These are phyloP conservation scores for Flabesymbios commensalis DNA, from an alignment of 2,888 invertebrate species.

Conservation along the genomic window DNA sequence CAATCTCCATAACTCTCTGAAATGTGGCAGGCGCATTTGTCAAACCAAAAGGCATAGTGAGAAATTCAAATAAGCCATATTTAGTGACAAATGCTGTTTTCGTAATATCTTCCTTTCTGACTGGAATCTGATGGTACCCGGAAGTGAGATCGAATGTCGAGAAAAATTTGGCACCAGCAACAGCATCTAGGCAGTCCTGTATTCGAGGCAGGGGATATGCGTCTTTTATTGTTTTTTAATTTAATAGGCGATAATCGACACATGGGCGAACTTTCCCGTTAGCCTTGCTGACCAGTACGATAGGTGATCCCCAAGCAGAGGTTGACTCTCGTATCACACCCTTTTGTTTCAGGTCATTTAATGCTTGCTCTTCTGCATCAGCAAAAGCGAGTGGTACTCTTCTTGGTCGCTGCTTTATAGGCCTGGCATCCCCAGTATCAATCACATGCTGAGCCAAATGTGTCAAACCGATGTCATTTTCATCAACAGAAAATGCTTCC, in stretches of 20 bases:
- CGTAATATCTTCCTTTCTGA: neutral
- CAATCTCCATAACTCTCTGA: neutral
- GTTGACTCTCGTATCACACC: neutral
- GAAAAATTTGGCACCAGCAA: neutral
- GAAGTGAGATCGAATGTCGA: neutral
- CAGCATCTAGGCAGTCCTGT: neutral
- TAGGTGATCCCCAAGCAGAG: neutral
- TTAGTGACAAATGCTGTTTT: neutral
- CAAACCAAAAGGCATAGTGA: neutral
- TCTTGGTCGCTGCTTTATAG: neutral
- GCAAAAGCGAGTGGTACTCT: neutral
- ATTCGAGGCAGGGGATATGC: neutral
- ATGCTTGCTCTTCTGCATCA: neutral
- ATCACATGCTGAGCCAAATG: neutral
- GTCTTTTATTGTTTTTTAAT: neutral
- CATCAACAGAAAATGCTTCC: no score
- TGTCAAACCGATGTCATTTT: neutral
- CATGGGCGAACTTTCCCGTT: neutral
- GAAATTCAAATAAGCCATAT: neutral
- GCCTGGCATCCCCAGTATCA: neutral
- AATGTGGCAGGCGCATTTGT: neutral
- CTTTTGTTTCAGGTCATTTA: neutral
- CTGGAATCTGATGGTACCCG: neutral
- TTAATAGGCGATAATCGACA: neutral
- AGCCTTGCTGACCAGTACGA: neutral